Base-by-base conservation (phyloP, 2,797 vertebrate species). In the Geotrypetes seraphini region DNA sequence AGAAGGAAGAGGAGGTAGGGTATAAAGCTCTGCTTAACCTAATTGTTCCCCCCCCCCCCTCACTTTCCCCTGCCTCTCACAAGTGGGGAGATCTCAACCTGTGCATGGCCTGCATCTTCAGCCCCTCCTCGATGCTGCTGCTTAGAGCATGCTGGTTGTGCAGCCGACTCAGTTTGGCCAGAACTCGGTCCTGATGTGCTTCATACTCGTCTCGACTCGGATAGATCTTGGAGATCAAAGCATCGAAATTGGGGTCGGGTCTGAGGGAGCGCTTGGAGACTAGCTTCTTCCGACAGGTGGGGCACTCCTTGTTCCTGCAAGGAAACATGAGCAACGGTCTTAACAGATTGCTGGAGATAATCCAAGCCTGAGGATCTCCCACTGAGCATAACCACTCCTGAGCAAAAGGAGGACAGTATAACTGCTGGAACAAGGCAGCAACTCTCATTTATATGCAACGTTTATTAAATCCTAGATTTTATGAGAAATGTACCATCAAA, bases 151-250 rank as follows among this genome's bases (percentile, higher is more conserved):
- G 85, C 50, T 83, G 83, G 75, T 94, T 94, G 75, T 92, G 90
- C 8, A 92, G 75, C 6, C 83, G 69, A 50, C 86, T 90, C 25
- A 94, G 87, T 11, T 87, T 81, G 50, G 91, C 89, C 31, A 94
- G 69, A 4, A 93, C 86, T 0, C 86, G 66, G 25, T 89, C 86
- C 66, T 92, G 91, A 36, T 92, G 89, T 2, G 89, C 91, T 47
- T 94, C 91, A 0, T 94, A 94, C 55, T 94, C 91, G 2, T 92
- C 90, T 1, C 90, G 78, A 51, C 88, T 92, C 1, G 91, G 91
- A 50, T 94, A 92, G 42, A 94, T 93, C 67, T 93, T 93, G 2
- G 87, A 90, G 54, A 94, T 93, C 36, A 94, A 75, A 0, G 91
- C 91, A n/a, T 94, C 91, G 1, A 92, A 94, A 48, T 94, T 94